Percentiles rank a stretch among this genome's conserved stretches.
These are phyloP conservation scores for Lasiommata megera DNA, from an alignment of 2,888 invertebrate species.

Conservation along the genomic window DNA sequence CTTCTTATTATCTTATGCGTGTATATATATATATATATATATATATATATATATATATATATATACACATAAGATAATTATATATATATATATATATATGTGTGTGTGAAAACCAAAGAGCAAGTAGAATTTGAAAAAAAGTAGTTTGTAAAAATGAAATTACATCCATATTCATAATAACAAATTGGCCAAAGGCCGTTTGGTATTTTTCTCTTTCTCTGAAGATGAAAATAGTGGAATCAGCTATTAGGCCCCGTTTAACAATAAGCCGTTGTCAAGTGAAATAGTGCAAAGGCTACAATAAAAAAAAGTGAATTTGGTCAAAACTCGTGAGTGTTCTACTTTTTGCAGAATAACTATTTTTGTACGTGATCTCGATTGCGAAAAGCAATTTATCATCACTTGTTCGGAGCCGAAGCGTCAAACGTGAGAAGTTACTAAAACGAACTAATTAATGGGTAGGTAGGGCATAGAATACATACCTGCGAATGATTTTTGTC, in stretches of 20 bases:
- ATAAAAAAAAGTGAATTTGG: constrained; percentile 55
- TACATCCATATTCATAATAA: neutral
- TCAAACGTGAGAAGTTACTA: constrained; percentile 36
- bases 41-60: too few relatives aligned
- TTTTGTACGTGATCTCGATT: constrained; percentile 54
- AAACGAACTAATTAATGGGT: neutral
- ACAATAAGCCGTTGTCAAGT: constrained; percentile 15
- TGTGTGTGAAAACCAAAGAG: too few relatives aligned
- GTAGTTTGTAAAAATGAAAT: too few relatives aligned
- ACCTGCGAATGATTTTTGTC: neutral
- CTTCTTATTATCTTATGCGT: too few relatives aligned
- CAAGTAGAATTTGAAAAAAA: too few relatives aligned
- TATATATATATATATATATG: too few relatives aligned
- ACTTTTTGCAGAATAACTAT: constrained; percentile 48
- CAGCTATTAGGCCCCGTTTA: neutral
- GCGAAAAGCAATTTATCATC: constrained; percentile 56
- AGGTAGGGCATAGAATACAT: neutral
- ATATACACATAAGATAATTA: too few relatives aligned
- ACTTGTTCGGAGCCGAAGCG: constrained; percentile 56
- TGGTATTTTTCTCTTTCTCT: neutral
- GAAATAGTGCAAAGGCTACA: constrained; percentile 32
- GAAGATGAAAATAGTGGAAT: neutral
- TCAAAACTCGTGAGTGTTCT: constrained; percentile 58
- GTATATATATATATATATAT: too few relatives aligned
- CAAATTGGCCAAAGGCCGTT: neutral